Evolutionary conservation across 2,113 vertebrate genomes (phyloP).

Genomic region (Leucopsar rothschildi): DNA sequence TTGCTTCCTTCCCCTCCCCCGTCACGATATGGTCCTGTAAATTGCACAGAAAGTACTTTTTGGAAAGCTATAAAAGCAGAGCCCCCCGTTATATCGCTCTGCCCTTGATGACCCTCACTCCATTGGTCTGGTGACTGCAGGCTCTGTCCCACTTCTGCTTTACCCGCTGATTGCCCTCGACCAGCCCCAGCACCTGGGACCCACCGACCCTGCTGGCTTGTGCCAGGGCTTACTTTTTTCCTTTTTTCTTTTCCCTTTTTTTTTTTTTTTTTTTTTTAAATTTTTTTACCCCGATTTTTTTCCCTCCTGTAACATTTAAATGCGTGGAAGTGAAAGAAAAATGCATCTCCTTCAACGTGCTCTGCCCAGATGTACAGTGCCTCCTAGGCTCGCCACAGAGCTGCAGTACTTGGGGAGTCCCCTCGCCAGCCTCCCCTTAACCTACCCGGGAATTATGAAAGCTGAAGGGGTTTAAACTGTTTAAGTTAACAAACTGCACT

Average conservation of each 20-base stretch:
- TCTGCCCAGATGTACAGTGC: slow-evolving; percentile 25
- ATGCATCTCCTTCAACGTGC: background rate
- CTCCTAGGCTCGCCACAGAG: background rate
- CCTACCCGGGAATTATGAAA: background rate
- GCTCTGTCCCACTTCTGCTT: background rate
- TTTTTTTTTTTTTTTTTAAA: too few species aligned
- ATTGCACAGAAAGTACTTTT: slow-evolving; percentile 21
- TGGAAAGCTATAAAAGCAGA: slow-evolving; percentile 13
- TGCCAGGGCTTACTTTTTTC: background rate
- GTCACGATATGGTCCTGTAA: background rate
- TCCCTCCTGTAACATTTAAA: background rate
- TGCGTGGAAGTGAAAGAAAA: slow-evolving; percentile 11
- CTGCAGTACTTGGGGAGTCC: background rate
- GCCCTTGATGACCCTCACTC: background rate
- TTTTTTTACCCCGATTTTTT: too few species aligned
- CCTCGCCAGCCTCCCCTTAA: background rate
- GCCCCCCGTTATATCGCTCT: slow-evolving; percentile 25
- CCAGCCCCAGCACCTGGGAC: background rate
- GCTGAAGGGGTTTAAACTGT: slow-evolving; percentile 32
- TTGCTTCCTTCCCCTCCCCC: background rate
- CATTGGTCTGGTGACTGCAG: background rate
- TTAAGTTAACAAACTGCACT: slow-evolving; percentile 50
- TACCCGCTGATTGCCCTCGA: background rate
- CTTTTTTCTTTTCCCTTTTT: too few species aligned
- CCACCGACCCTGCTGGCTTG: background rate